These are phyloP conservation scores for Phragmatobia fuliginosa DNA, from an alignment of 2,888 invertebrate genomes.

Conservation along the genomic window DNA sequence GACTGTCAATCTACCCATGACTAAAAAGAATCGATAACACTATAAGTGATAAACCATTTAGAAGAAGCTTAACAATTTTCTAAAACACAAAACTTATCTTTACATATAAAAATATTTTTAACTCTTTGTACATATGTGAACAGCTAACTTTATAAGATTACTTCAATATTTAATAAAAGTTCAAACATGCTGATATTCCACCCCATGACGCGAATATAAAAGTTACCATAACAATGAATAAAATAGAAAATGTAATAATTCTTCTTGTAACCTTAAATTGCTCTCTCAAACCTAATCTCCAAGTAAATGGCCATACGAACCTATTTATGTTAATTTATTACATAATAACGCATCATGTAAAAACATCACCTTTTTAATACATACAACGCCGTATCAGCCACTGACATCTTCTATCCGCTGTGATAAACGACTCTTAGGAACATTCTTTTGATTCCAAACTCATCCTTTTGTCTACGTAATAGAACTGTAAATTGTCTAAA, in stretches of 20 bases:
- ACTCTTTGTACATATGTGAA: too few species aligned
- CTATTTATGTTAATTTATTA: constrained; percentile 34
- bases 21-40: too few species aligned
- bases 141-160: too few species aligned
- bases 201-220: background rate
- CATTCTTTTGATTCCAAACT: constrained; percentile 28
- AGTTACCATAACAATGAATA: constrained; percentile 17
- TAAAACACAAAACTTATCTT: too few species aligned
- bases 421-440: constrained; percentile 69
- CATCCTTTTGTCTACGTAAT: constrained; percentile 31
- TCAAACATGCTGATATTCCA: background rate
- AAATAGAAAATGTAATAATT: constrained; percentile 13
- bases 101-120: too few species aligned
- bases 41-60: too few species aligned
- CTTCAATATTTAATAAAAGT: too few species aligned
- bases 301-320: constrained; percentile 23
- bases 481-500: constrained; percentile 31
- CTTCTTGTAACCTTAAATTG: constrained; percentile 20
- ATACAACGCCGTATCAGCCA: constrained; percentile 59
- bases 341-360: constrained; percentile 32
- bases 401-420: constrained; percentile 68
- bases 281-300: constrained; percentile 25
- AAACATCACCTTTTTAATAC: constrained; percentile 63
- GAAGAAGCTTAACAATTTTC: too few species aligned
- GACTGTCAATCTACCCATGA: too few species aligned